These are phyloP conservation scores for Stenotaenia linearis DNA, from an alignment of 2,888 invertebrate species.

Conservation along the genomic window DNA sequence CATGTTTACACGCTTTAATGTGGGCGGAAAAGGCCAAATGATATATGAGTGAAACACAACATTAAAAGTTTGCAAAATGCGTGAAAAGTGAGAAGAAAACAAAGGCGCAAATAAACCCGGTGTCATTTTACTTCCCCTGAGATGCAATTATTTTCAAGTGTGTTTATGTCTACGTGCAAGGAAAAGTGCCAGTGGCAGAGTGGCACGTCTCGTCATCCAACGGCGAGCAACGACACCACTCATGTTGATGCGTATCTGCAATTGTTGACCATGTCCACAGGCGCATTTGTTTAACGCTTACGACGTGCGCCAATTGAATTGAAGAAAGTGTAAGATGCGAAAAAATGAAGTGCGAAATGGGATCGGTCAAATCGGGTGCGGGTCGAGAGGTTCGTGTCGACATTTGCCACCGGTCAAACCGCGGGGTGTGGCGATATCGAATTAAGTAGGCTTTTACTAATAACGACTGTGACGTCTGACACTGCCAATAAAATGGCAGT, in stretches of 20 bases:
- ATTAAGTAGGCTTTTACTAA: not conserved
- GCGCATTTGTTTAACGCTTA: not conserved
- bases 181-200: not conserved
- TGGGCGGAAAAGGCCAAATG: not conserved
- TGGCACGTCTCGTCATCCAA: not conserved
- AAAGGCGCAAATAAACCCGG: not conserved
- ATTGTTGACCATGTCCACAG: not conserved
- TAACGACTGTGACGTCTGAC: constrained; percentile 11
- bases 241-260: not conserved
- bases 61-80: not conserved
- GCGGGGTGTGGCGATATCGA: not conserved
- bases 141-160: not conserved
- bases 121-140: not conserved
- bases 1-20: not conserved
- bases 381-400: not conserved
- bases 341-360: not conserved
- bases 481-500: not conserved
- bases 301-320: not conserved
- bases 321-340: not conserved
- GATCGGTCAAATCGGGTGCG: not conserved
- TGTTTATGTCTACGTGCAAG: not conserved
- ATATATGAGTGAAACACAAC: not conserved
- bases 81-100: not conserved
- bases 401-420: not conserved
- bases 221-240: not conserved